Percentiles rank a stretch among this genome's conserved stretches.
These are phyloP conservation scores for Physella acuta DNA, from an alignment of 1,140 invertebrate genomes.

Conservation along the genomic window DNA sequence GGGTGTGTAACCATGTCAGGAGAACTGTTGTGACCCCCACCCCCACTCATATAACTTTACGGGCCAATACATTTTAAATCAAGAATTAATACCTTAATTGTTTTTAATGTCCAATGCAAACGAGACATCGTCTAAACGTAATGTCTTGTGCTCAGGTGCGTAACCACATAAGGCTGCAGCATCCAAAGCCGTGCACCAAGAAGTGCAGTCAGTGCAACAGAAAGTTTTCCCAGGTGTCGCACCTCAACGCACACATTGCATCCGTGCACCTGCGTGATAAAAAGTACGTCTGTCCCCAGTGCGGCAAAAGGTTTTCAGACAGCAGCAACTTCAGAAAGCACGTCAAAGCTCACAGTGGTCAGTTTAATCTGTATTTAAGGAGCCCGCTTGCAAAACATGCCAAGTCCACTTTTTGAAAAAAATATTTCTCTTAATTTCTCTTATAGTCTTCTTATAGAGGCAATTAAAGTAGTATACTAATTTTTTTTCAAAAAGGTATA, in stretches of 20 bases:
- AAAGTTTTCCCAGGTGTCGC: slow-evolving; percentile 32
- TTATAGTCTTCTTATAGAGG: not conserved
- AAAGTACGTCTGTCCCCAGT: slow-evolving; percentile 37
- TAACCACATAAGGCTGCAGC: slow-evolving; percentile 20
- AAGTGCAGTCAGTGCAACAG: slow-evolving; percentile 35
- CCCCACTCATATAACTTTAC: too few species aligned
- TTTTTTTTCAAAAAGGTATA: not conserved
- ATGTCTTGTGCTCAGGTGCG: too few species aligned
- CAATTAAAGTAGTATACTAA: not conserved
- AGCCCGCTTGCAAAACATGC: too few species aligned
- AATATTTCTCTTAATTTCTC: not conserved
- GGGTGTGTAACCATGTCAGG: too few species aligned
- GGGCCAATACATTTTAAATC: too few species aligned
- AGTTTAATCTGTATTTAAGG: slow-evolving; percentile 16
- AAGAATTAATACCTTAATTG: too few species aligned
- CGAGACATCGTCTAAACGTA: too few species aligned
- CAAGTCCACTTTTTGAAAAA: too few species aligned
- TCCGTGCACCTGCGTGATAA: slow-evolving; percentile 38
- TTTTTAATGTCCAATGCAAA: too few species aligned
- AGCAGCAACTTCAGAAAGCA: slow-evolving; percentile 42
- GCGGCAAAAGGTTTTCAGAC: slow-evolving; percentile 43
- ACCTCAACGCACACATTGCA: slow-evolving; percentile 36
- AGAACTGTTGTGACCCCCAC: too few species aligned
- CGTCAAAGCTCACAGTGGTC: slow-evolving; percentile 40
- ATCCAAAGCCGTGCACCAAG: slow-evolving; percentile 18